Percentiles rank a stretch among this genome's conserved stretches.
Evolutionary conservation across 1,140 invertebrate genomes (phyloP).

Genomic region (Fopius arisanus): DNA sequence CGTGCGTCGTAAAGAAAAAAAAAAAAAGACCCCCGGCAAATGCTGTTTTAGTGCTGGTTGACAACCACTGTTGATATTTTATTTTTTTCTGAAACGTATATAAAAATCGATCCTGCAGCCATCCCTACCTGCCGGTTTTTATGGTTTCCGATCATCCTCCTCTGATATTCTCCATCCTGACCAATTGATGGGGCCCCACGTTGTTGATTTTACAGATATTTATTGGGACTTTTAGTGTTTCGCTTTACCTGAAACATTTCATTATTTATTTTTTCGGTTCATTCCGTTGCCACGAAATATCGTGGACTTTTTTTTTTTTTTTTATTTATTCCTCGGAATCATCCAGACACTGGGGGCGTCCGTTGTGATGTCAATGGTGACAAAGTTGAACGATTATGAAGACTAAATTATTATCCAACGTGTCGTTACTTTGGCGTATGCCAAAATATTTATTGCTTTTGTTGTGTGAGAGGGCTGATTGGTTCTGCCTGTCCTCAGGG

Average conservation of each 20-base stretch:
- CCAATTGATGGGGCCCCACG: neutral
- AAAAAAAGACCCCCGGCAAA: neutral
- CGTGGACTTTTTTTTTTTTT: no score
- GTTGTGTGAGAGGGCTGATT: neutral
- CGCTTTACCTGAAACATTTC: neutral
- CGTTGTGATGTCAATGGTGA: neutral
- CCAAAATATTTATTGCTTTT: neutral
- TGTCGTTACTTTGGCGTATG: neutral
- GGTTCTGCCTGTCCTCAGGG: neutral
- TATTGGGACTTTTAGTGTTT: neutral
- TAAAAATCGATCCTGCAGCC: neutral
- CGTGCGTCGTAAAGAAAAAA: neutral
- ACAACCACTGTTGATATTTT: slow-evolving; percentile 11
- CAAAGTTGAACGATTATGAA: neutral
- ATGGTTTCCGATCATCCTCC: neutral
- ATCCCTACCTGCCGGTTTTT: slow-evolving; percentile 3
- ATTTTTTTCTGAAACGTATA: neutral
- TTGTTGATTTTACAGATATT: slow-evolving; percentile 15
- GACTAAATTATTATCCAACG: no score
- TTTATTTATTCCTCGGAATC: neutral
- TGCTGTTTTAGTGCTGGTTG: neutral
- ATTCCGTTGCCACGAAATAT: neutral
- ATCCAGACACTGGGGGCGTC: neutral
- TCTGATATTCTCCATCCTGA: neutral
- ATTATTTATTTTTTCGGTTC: neutral